Percentiles rank a stretch among this genome's conserved stretches.
Conservation (phyloP, 1,140 invertebrate species). For the Drosophila repleta region DNA sequence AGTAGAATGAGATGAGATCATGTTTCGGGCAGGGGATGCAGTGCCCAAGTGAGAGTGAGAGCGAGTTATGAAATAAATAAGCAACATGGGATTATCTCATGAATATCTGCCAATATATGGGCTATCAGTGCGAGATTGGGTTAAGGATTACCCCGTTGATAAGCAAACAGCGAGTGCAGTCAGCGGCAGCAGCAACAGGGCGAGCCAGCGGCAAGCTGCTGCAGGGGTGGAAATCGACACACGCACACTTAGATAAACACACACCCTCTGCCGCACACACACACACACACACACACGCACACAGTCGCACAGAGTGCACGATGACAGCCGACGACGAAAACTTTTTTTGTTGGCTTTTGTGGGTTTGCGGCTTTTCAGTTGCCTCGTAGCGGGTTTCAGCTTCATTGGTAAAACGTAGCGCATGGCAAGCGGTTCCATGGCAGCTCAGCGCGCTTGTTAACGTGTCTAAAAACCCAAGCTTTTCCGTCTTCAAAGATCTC, state of each 20-base stretch:
- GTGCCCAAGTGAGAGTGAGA: background rate
- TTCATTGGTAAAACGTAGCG: constrained; percentile 69
- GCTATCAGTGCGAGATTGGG: constrained; percentile 32
- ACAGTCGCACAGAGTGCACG: constrained; percentile 29
- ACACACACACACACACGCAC: constrained; percentile 13
- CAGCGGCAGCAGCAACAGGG: constrained; percentile 16
- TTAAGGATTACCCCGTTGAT: constrained; percentile 45
- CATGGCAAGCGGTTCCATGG: constrained; percentile 69
- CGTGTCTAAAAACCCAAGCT: constrained; percentile 17
- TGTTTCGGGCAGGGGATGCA: constrained; percentile 45
- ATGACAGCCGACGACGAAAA: constrained; percentile 36
- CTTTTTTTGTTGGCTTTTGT: constrained; percentile 42
- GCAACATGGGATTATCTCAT: constrained; percentile 47
- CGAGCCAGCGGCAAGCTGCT: constrained; percentile 14
- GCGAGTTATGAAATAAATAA: background rate
- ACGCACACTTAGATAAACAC: background rate
- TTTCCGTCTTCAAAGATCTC: constrained; percentile 27
- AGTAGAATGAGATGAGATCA: constrained; percentile 55
- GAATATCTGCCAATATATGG: constrained; percentile 6
- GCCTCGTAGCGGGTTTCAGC: constrained; percentile 66
- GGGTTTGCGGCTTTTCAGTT: constrained; percentile 52
- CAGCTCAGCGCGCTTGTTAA: constrained; percentile 30
- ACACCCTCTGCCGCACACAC: constrained; percentile 8
- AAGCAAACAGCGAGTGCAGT: constrained; percentile 36
- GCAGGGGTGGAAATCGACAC: constrained; percentile 24